Conservation (phyloP, 2,888 invertebrate species). For the Xestia xanthographa region DNA sequence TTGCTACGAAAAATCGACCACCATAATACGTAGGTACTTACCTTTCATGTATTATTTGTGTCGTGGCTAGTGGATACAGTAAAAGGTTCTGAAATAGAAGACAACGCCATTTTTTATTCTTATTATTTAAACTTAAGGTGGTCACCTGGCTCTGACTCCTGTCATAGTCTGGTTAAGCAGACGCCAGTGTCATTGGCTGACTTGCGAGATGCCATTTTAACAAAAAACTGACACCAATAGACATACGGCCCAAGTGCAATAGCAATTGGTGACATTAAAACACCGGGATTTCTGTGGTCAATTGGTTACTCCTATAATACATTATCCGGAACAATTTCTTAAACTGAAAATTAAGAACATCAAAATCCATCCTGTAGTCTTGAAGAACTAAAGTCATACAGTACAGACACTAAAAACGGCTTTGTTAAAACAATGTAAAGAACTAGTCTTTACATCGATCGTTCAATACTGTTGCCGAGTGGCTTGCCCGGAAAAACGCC, state of each 20-base stretch:
- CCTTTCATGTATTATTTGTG: not conserved
- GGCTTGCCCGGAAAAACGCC: slow-evolving; percentile 12
- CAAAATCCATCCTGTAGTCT: not conserved
- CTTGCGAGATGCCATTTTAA: no score
- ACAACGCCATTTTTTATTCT: not conserved
- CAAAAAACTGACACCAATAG: no score
- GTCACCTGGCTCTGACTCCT: no score
- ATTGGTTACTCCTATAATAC: no score
- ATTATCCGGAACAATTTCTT: no score
- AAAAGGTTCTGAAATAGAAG: not conserved
- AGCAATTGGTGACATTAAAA: no score
- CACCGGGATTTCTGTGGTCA: no score
- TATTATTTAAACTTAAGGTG: not conserved
- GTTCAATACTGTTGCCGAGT: slow-evolving; percentile 13
- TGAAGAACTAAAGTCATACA: not conserved
- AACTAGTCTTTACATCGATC: not conserved
- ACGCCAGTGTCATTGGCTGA: no score
- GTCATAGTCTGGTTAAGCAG: no score
- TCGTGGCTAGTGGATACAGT: not conserved
- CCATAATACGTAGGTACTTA: not conserved
- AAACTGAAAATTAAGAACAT: no score
- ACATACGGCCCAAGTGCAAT: no score
- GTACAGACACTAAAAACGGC: not conserved
- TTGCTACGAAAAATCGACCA: not conserved
- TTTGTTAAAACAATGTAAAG: no score